Base-by-base conservation (phyloP, 1,140 invertebrate genomes). In the Heterodera schachtii region DNA sequence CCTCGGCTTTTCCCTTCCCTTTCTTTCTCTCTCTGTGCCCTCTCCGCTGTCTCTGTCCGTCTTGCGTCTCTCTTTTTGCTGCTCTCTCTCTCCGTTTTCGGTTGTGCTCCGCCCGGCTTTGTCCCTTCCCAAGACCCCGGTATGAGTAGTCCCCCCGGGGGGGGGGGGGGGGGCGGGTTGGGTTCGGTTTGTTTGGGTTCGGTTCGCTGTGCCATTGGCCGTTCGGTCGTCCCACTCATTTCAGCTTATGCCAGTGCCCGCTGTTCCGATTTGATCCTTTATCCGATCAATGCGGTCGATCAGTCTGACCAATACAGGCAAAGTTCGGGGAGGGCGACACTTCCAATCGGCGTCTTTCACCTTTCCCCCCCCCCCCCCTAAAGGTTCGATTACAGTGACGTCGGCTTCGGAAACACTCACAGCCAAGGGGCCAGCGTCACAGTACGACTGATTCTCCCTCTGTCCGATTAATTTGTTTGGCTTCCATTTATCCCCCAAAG, bases 321-420 rank as follows among this genome's bases (percentile, higher is more conserved):
- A 60, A 19, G 44, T 31, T 19, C 47, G 11, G 81, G 69, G 73
- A 44, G 3, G 21, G 46, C 3, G 67, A 31, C 31, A 67, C 3
- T 67, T 41, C 8, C 13, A 19, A 73, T 78, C 6, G 41, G 49
- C 41, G 31, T 74, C 11, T 43, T 52, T 49, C 6, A 7, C 19
- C n/a, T 75, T 21, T 0, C 7, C 43, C 7, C 6, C 7, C 43
- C 7, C 77, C 21, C 9, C 11, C 5, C 69, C 41, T 67, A 47
- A 21, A 89, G 87, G 79, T 89, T 89, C 82, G 88, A 89, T 78
- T 89, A 89, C 79, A 84, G 82, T 46, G 88, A 89, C 76, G 89
- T 89, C 8, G 82, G 81, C 31, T 89, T 89, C 67, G 88, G 88
- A 19, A 89, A 89, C 81, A 89, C 88, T n/a, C 88, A 89, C 77